A percentile compares a stretch with the other conserved stretches of the same genome.
Conservation (phyloP, 2,888 invertebrate species). For the Ryuthela nishihirai region DNA sequence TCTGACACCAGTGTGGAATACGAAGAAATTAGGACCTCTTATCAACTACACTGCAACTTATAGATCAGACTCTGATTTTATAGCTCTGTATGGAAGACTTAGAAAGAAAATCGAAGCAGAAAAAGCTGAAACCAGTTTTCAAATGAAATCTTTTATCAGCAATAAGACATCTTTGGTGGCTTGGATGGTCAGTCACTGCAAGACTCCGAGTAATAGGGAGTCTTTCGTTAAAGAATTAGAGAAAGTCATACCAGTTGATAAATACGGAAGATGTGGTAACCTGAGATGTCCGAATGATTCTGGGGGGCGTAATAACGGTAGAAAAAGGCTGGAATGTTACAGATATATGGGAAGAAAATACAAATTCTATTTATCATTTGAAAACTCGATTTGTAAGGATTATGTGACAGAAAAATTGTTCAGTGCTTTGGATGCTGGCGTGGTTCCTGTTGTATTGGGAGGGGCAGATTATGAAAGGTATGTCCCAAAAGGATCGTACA, state of each 20-base stretch:
- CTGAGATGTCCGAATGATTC: too few species aligned
- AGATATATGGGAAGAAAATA: constrained; percentile 45
- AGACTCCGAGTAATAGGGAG: constrained; percentile 1
- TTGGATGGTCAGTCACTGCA: constrained; percentile 11
- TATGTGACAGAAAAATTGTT: constrained; percentile 47
- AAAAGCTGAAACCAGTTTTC: too few species aligned
- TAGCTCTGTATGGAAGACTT: too few species aligned
- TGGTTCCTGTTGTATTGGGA: constrained; percentile 46
- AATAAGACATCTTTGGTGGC: too few species aligned
- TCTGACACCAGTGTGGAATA: too few species aligned
- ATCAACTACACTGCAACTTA: too few species aligned
- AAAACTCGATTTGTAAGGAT: constrained; percentile 42
- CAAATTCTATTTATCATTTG: constrained; percentile 1
- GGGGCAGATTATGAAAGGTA: constrained; percentile 44
- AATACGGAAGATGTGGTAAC: constrained; percentile 5
- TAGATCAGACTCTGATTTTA: too few species aligned
- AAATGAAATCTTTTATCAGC: too few species aligned
- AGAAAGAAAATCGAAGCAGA: too few species aligned
- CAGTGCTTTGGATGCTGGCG: constrained; percentile 35
- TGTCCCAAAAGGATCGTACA: constrained; percentile 46
- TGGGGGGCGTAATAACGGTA: too few species aligned
- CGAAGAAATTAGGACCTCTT: too few species aligned
- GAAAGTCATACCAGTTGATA: constrained; percentile 11
- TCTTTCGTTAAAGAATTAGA: constrained; percentile 7
- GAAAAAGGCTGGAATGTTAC: constrained; percentile 46